A percentile compares a stretch with the other conserved stretches of the same genome.
phyloP scores from a whole-genome alignment of 2,888 invertebrate genomes.

The Brachypterus glaber region DNA sequence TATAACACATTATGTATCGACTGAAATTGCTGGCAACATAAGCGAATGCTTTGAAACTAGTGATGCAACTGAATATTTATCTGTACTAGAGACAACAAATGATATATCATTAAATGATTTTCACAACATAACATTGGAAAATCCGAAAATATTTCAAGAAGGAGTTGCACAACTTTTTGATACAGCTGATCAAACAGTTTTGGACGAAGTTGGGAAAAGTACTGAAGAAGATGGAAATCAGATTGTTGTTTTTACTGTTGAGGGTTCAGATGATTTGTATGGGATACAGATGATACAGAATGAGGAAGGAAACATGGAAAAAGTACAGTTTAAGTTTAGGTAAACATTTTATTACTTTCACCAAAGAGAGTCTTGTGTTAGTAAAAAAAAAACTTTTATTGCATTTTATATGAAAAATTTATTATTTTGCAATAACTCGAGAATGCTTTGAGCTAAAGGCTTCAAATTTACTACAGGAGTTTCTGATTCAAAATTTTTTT shows the following conservation, averaged over 20 bases:
- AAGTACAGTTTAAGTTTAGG: conserved; percentile 39
- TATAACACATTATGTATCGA: not conserved
- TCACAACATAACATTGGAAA: conserved; percentile 20
- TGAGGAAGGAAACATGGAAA: conserved; percentile 37
- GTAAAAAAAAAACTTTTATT: too few relatives aligned
- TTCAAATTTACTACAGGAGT: not conserved
- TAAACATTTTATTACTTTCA: too few relatives aligned
- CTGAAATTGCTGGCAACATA: not conserved
- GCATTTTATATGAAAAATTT: not conserved
- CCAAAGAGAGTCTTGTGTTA: too few relatives aligned
- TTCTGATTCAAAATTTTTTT: too few relatives aligned
- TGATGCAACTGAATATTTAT: conserved; percentile 34
- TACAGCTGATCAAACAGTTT: conserved; percentile 14
- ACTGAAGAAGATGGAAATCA: conserved; percentile 22
- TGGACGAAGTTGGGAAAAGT: conserved; percentile 12
- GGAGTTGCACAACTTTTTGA: conserved; percentile 8
- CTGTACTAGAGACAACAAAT: conserved; percentile 31
- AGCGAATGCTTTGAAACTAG: conserved; percentile 33
- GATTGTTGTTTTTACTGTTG: conserved; percentile 34
- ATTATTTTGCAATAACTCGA: not conserved
- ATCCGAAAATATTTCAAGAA: conserved; percentile 17
- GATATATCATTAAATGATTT: conserved; percentile 28
- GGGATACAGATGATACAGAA: conserved; percentile 36
- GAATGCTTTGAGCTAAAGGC: too few relatives aligned
- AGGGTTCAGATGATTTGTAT: conserved; percentile 36